phyloP scores from a whole-genome alignment of 2,888 invertebrate species.

The Tridacna gigas region DNA sequence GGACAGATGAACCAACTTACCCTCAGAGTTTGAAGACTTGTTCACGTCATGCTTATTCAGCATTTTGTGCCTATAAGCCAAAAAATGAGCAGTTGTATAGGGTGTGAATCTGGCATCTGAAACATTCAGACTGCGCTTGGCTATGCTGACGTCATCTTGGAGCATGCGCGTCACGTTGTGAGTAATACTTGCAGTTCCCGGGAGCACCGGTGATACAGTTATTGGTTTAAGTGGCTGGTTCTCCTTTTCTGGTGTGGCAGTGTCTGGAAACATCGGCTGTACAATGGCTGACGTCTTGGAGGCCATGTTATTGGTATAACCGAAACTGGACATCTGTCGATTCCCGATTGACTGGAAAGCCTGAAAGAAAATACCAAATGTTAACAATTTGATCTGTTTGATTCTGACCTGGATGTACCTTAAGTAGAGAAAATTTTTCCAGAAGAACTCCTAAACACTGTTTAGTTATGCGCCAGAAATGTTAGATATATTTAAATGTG shows the following conservation, averaged over 20 bases:
- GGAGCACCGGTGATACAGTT: slow-evolving; percentile 51
- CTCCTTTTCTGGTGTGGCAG: slow-evolving; percentile 56
- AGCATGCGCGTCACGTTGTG: slow-evolving; percentile 61
- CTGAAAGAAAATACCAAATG: slow-evolving; percentile 30
- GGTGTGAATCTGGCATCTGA: slow-evolving; percentile 21
- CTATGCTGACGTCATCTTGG: slow-evolving; percentile 13
- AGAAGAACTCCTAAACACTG: too few relatives aligned
- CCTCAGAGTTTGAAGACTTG: slow-evolving; percentile 17
- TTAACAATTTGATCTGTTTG: neutral
- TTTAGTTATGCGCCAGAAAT: too few relatives aligned
- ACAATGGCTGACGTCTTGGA: slow-evolving; percentile 49
- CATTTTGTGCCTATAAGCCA: slow-evolving; percentile 7
- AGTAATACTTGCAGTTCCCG: slow-evolving; percentile 56
- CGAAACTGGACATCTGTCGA: slow-evolving; percentile 24
- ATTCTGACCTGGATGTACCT: neutral
- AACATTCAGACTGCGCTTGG: slow-evolving; percentile 7
- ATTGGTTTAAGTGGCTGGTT: slow-evolving; percentile 44
- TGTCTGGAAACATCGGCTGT: slow-evolving; percentile 46
- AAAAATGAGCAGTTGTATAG: slow-evolving; percentile 47
- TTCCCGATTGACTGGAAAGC: slow-evolving; percentile 45
- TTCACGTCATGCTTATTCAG: slow-evolving; percentile 8
- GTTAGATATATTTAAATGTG: neutral
- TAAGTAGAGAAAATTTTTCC: too few relatives aligned
- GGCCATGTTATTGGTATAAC: neutral
- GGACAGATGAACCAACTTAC: neutral